Evolutionary conservation across 2,797 vertebrate genomes (phyloP), one percentile per base, ranked within the genome.

Genomic region (Dendrocincla fuliginosa): DNA sequence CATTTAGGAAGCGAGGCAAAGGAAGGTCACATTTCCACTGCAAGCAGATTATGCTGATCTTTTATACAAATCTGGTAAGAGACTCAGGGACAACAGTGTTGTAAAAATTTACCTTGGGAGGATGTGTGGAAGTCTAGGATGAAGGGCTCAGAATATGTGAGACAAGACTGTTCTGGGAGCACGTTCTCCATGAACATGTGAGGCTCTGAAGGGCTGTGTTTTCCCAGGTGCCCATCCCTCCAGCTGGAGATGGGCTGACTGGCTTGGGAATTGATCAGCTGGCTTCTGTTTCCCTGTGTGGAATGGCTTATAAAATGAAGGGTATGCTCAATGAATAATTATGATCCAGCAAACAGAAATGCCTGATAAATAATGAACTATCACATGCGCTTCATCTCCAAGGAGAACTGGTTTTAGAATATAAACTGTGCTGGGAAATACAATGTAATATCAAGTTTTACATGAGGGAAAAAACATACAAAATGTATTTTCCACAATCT

Each of bases 391-490:
- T 55, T 83, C 14, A 42, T 20, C 52, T 52, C 32, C 52, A 46
- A 41, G 24, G 27, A 87, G n/a, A 53, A 16, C 10, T 13, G 17
- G 32, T 69, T 82, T 71, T n/a, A 64, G 27, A 53, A 46, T 7
- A 68, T 23, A 60, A 46, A 49, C 10, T 53, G 13, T 46, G 39
- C 53, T 84, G 35, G 12, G 6, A 12, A 35, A 83, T 16, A 47
- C 7, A 6, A 37, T 14, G 59, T 5, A n/a, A 61, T 39, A 35
- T 8, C 15, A 44, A 25, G 20, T n/a, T 30, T 75, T 53, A 46
- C 4, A 69, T 1, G 1, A 6, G 11, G 20, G 2, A 15, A 5
- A 27, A 50, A 37, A 41, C 9, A 49, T 0, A 60, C 3, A 63
- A 73, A 79, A 64, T 2, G 1, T 28, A 9, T 67, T 80, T 75